These are phyloP conservation scores for Nomada flava DNA, from an alignment of 2,888 invertebrate species.

Conservation along the genomic window DNA sequence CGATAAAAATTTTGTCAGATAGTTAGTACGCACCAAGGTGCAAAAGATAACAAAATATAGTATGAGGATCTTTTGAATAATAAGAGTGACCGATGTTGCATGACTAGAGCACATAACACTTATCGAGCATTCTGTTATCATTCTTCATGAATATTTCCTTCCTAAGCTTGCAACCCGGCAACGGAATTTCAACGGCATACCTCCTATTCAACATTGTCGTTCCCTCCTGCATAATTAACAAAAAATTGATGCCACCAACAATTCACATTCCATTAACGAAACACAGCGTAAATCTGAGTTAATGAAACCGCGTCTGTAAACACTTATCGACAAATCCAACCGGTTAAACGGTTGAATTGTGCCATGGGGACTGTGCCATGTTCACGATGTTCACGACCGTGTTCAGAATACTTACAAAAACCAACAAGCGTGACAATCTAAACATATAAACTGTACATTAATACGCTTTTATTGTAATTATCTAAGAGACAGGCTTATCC, in stretches of 20 bases:
- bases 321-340: neutral
- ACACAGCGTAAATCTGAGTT: neutral
- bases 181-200: constrained; percentile 13
- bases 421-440: no score
- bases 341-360: no score
- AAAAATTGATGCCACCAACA: constrained; percentile 9
- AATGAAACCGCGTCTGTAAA: constrained; percentile 11
- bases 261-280: constrained; percentile 39
- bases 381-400: no score
- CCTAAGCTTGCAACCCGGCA: neutral
- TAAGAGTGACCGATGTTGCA: constrained; percentile 23
- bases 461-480: no score
- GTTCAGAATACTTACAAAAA: no score
- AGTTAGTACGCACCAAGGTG: neutral
- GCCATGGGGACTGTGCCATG: no score
- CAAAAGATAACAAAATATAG: neutral
- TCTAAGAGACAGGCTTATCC: no score
- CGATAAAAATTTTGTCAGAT: neutral
- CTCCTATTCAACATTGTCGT: neutral
- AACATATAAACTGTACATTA: no score
- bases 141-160: constrained; percentile 36
- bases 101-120: constrained; percentile 29
- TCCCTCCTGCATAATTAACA: constrained; percentile 12
- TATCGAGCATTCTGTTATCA: constrained; percentile 34
- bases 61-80: neutral